Evolutionary conservation across 53 echinoderm and acorn worm species (phyloP), one percentile per base, ranked within the genome.

Genomic region (Echinarachnius parma): DNA sequence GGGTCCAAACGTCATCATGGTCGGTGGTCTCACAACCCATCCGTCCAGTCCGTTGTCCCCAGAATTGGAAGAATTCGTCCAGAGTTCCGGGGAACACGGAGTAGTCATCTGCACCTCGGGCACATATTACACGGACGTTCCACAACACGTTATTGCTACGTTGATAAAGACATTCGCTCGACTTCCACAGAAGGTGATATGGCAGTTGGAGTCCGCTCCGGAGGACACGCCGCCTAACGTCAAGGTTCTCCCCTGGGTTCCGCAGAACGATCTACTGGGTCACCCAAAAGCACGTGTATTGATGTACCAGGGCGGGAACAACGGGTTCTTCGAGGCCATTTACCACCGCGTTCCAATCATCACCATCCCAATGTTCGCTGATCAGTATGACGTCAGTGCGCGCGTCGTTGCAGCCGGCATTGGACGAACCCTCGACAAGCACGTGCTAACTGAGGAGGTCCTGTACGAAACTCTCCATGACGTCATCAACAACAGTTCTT

Each of bases 301-400:
- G 18, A 15, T 81, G 11, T 81, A 81, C 37, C 75, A 81, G 21
- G 81, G 81, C 1, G 81, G 81, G 4, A 81, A 81, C 63, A 75
- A 81, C 37, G 81, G 81, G 15, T 62, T 81, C 35, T 75, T 64
- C 37, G 81, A 81, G 46, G 81, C 75, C 11, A 75, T 81, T 9
- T 81, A 81, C n/a, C 81, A 81, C 52, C 75, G 33, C 13, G 81
- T 80, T 11, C 81, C 81, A 14, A 5, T 81, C 5, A 21, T 81
- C 16, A 55, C 64, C 9, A 42, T 52, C 21, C 81, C 74, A 8
- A 26, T 75, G 25, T 33, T 35, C 27, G 29, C 29, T 19, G 81
- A 74, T 36, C 75, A 81, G 24, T 52, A 35, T 10, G 81, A 62
- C 29, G 56, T 37, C 29, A 56, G 62, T 8, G 60, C 56, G 7